Evolutionary conservation across 2,888 invertebrate species (phyloP).

Genomic region (Caenorhabditis imperialis): DNA sequence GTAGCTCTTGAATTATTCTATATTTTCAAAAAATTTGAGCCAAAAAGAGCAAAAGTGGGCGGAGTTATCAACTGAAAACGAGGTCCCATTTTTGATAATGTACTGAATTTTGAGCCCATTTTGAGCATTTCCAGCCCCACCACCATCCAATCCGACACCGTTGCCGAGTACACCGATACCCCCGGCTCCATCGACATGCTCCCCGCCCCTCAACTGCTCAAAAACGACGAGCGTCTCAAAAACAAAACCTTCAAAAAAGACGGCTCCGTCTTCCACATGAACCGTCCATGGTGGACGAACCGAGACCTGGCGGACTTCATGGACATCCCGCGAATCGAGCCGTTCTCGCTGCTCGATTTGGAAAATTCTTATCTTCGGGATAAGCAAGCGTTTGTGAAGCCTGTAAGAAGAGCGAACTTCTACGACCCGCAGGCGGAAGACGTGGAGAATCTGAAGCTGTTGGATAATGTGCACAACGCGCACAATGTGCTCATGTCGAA

Average conservation of each 20-base stretch:
- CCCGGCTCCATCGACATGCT: slow-evolving; percentile 1
- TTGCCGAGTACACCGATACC: background rate
- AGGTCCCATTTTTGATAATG: too few species aligned
- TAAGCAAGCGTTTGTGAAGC: background rate
- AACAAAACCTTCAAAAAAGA: slow-evolving; percentile 3
- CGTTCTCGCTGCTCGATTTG: background rate
- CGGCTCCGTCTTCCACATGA: background rate
- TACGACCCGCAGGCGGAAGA: slow-evolving; percentile 2
- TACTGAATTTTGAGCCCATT: too few species aligned
- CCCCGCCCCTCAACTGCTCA: background rate
- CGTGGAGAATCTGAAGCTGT: background rate
- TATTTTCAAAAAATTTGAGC: too few species aligned
- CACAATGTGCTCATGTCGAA: slow-evolving; percentile 2
- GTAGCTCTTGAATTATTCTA: too few species aligned
- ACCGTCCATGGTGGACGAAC: slow-evolving; percentile 9
- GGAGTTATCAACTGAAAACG: background rate
- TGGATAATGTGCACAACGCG: slow-evolving; percentile 1
- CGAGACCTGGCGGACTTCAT: background rate
- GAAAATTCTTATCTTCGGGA: background rate
- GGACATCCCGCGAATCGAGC: background rate
- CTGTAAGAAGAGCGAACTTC: background rate
- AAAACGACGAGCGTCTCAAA: background rate
- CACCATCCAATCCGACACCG: background rate
- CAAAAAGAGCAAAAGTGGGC: too few species aligned
- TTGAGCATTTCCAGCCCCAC: background rate